phyloP scores from a whole-genome alignment of 2,888 invertebrate genomes.

The Tipula confusa region DNA sequence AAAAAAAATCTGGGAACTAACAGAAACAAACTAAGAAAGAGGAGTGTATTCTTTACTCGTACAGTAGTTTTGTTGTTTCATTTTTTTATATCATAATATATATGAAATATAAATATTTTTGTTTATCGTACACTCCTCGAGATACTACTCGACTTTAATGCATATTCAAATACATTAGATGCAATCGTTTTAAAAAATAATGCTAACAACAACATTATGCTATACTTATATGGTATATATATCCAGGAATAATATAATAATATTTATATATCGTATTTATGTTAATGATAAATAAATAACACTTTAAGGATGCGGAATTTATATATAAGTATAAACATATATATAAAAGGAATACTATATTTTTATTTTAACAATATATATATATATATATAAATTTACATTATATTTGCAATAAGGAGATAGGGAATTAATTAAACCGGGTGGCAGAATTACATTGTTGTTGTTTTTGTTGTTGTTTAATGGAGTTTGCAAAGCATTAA shows the following conservation, averaged over 20 bases:
- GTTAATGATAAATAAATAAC: constrained; percentile 25
- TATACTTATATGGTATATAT: not conserved
- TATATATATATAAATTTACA: too few relatives aligned
- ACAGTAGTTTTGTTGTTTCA: not conserved
- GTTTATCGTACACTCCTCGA: not conserved
- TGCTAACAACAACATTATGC: not conserved
- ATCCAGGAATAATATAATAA: not conserved
- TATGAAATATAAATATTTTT: not conserved
- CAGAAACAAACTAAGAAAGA: not conserved
- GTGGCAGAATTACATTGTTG: not conserved
- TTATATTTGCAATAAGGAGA: not conserved
- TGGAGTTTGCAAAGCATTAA: constrained; percentile 3
- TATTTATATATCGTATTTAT: not conserved
- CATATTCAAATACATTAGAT: not conserved
- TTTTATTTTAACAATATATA: not conserved
- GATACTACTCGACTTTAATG: not conserved
- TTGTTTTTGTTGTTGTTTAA: not conserved
- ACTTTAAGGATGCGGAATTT: not conserved
- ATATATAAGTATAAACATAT: not conserved
- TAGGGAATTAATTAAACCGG: not conserved
- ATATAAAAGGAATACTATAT: not conserved
- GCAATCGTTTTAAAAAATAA: not conserved
- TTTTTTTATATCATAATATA: too few relatives aligned
- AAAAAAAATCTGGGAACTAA: not conserved
- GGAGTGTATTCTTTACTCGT: not conserved